phyloP scores from a whole-genome alignment of 2,797 vertebrate species.

The Gephyroberyx darwinii region DNA sequence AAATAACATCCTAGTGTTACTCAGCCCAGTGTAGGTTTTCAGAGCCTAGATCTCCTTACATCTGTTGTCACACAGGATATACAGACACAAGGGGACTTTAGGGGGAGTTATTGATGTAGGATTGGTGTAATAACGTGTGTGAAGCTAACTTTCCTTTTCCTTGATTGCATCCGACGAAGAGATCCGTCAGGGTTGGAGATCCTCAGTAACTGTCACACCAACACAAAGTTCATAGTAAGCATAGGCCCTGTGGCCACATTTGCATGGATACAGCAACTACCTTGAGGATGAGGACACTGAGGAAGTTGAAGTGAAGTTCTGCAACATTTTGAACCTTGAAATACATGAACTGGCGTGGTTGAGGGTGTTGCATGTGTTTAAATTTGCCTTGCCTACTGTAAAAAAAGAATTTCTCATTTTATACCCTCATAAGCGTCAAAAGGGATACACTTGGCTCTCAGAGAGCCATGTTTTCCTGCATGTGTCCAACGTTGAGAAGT shows the following conservation, averaged over 20 bases:
- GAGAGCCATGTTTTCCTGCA: constrained; percentile 29
- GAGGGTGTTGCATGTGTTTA: constrained; percentile 47
- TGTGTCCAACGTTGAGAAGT: constrained; percentile 21
- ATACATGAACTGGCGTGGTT: neutral
- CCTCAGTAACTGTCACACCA: constrained; percentile 66
- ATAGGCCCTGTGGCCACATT: constrained; percentile 45
- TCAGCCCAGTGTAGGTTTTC: neutral
- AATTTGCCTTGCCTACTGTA: constrained; percentile 24
- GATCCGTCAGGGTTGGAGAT: constrained; percentile 54
- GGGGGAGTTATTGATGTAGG: neutral
- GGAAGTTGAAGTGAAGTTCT: constrained; percentile 2
- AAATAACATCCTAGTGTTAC: neutral
- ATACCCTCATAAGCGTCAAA: neutral
- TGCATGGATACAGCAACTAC: constrained; percentile 62
- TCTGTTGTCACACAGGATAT: neutral
- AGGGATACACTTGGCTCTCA: neutral
- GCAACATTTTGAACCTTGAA: neutral
- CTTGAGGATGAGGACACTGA: constrained; percentile 12
- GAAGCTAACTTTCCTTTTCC: constrained; percentile 69
- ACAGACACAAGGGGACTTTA: neutral
- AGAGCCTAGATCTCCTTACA: constrained; percentile 10
- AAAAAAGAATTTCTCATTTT: neutral
- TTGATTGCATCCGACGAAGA: constrained; percentile 69
- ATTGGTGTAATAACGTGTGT: constrained; percentile 36
- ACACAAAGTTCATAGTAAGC: constrained; percentile 73